These are phyloP conservation scores for Chorisops tibialis DNA, from an alignment of 2,888 invertebrate genomes.

Conservation along the genomic window DNA sequence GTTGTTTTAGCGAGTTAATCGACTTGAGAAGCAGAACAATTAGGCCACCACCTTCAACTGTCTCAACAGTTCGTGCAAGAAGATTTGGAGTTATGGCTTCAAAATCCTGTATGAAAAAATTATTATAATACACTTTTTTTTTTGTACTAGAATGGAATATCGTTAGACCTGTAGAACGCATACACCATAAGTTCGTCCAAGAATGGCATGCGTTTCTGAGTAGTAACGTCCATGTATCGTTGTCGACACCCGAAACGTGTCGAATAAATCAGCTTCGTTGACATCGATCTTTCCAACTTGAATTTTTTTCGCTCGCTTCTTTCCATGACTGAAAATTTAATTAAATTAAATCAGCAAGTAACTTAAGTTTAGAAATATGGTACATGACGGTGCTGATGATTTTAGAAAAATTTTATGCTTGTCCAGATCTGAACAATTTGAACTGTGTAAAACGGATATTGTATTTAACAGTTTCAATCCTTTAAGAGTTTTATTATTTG, in stretches of 20 bases:
- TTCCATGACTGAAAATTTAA: slow-evolving; percentile 66
- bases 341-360: neutral
- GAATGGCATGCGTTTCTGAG: slow-evolving; percentile 93
- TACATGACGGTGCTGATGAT: neutral
- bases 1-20: slow-evolving; percentile 83
- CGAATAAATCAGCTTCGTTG: slow-evolving; percentile 95
- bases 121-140: neutral
- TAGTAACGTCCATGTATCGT: slow-evolving; percentile 97
- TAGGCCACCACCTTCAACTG: slow-evolving; percentile 95
- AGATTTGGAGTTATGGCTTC: slow-evolving; percentile 97
- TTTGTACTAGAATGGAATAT: neutral
- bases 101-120: slow-evolving; percentile 68
- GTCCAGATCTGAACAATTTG: no score
- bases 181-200: slow-evolving; percentile 95
- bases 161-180: slow-evolving; percentile 80
- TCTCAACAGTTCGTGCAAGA: slow-evolving; percentile 94
- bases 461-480: no score
- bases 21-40: slow-evolving; percentile 83
- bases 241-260: slow-evolving; percentile 91
- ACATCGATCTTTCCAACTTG: slow-evolving; percentile 83
- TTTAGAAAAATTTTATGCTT: neutral
- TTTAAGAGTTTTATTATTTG: no score
- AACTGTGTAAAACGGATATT: no score
- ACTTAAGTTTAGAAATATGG: no score
- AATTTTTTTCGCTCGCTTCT: slow-evolving; percentile 91